phyloP scores from a whole-genome alignment of 2,797 vertebrate species.

The Labroides dimidiatus region DNA sequence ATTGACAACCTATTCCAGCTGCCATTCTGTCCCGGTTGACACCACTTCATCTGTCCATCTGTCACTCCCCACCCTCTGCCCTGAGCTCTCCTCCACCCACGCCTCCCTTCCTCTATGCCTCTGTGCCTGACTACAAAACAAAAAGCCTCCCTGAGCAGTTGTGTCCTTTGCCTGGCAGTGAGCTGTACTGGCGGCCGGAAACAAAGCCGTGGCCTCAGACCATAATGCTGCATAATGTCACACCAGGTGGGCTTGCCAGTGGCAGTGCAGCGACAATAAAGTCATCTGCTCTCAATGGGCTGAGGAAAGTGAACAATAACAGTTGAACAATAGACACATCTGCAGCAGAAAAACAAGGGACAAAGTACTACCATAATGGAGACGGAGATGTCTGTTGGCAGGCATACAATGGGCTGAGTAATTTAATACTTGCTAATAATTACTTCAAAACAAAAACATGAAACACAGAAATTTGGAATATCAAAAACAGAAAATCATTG shows the following conservation, averaged over 20 bases:
- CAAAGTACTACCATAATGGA: constrained; percentile 35
- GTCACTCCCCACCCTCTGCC: constrained; percentile 56
- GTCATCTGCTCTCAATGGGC: constrained; percentile 44
- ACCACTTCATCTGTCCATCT: constrained; percentile 61
- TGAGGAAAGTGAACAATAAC: constrained; percentile 39
- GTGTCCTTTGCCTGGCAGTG: constrained; percentile 44
- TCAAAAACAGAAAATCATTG: neutral
- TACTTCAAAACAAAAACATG: constrained; percentile 14
- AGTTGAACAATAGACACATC: constrained; percentile 64
- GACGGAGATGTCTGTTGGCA: constrained; percentile 30
- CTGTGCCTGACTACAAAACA: constrained; percentile 19
- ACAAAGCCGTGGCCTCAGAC: constrained; percentile 55
- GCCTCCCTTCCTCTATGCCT: constrained; percentile 32
- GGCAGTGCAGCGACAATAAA: constrained; percentile 57
- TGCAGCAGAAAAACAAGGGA: constrained; percentile 38
- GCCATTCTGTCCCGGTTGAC: constrained; percentile 64
- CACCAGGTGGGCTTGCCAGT: constrained; percentile 61
- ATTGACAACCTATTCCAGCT: constrained; percentile 74
- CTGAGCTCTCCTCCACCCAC: constrained; percentile 24
- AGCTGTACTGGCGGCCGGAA: constrained; percentile 41
- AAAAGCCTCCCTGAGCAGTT: constrained; percentile 22
- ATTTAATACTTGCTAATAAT: constrained; percentile 4
- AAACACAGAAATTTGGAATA: neutral
- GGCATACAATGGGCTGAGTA: constrained; percentile 23
- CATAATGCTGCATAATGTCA: constrained; percentile 51